Percentiles rank a stretch among this genome's conserved stretches.
Evolutionary conservation across 1,140 invertebrate genomes (phyloP).

Genomic region (Drosophila equinoxialis): DNA sequence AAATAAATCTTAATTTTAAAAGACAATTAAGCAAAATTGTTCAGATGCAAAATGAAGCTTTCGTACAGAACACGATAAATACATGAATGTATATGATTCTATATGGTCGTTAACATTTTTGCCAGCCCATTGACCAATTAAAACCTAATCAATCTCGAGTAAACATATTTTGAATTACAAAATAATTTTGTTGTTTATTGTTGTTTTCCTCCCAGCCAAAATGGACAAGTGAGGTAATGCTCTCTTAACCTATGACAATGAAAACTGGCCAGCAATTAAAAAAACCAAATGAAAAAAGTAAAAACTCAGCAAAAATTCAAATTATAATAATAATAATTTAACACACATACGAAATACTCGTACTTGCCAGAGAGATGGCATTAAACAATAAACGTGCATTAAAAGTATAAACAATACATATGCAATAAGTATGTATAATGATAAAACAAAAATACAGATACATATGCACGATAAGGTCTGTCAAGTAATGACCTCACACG

Average conservation of each 20-base stretch:
- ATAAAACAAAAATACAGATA: constrained; percentile 15
- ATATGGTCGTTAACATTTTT: background rate
- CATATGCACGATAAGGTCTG: constrained; percentile 55
- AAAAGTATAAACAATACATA: constrained; percentile 45
- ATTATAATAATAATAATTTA: constrained; percentile 72
- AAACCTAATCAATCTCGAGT: constrained; percentile 16
- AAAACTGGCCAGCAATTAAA: constrained; percentile 55
- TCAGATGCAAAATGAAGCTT: background rate
- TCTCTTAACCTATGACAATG: constrained; percentile 65
- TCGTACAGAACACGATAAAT: background rate
- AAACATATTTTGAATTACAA: constrained; percentile 52
- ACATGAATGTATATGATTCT: background rate
- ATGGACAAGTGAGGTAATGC: constrained; percentile 56
- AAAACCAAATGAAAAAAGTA: constrained; percentile 32
- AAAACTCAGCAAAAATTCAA: constrained; percentile 33
- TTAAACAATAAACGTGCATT: constrained; percentile 47
- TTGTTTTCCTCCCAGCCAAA: constrained; percentile 6
- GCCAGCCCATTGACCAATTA: constrained; percentile 4
- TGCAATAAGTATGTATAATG: constrained; percentile 50
- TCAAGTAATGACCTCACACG: constrained; percentile 62
- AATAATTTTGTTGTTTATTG: constrained; percentile 38
- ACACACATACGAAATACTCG: constrained; percentile 24
- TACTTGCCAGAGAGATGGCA: constrained; percentile 35
- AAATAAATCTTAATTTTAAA: constrained; percentile 39
- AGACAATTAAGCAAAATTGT: constrained; percentile 30